phyloP scores from a whole-genome alignment of 2,797 vertebrate species.

The Cuniculus paca region DNA sequence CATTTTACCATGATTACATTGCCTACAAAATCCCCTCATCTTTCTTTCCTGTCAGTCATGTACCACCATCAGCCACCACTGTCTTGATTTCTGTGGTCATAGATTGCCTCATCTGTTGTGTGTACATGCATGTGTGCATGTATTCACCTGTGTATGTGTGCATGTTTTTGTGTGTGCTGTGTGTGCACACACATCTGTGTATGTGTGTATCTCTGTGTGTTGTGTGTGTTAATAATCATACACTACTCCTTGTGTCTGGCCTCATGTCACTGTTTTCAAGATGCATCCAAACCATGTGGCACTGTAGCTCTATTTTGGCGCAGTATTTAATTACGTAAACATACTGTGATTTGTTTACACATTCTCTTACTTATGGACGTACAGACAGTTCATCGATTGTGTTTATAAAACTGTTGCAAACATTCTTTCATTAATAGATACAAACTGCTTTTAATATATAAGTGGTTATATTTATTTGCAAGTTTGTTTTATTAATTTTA shows the following conservation, averaged over 20 bases:
- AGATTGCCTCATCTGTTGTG: background rate
- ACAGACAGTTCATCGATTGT: background rate
- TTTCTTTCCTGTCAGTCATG: background rate
- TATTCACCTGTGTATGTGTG: background rate
- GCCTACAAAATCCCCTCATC: background rate
- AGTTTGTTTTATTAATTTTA: background rate
- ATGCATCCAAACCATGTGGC: background rate
- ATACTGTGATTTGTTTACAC: background rate
- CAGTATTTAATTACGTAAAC: background rate
- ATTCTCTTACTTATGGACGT: background rate
- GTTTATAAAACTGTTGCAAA: background rate
- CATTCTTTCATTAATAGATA: background rate
- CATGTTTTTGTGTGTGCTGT: too few relatives aligned
- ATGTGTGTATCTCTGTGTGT: too few relatives aligned
- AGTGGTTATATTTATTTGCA: background rate
- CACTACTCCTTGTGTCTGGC: background rate
- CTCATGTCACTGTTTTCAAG: background rate
- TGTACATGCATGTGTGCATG: too few relatives aligned
- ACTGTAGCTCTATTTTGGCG: background rate
- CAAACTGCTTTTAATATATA: background rate
- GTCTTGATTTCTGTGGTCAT: background rate
- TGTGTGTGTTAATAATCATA: background rate
- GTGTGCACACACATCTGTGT: background rate
- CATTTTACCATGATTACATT: background rate
- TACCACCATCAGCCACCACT: background rate